Base-by-base conservation (phyloP, 2,888 invertebrate species). In the Drosophila formosana region DNA sequence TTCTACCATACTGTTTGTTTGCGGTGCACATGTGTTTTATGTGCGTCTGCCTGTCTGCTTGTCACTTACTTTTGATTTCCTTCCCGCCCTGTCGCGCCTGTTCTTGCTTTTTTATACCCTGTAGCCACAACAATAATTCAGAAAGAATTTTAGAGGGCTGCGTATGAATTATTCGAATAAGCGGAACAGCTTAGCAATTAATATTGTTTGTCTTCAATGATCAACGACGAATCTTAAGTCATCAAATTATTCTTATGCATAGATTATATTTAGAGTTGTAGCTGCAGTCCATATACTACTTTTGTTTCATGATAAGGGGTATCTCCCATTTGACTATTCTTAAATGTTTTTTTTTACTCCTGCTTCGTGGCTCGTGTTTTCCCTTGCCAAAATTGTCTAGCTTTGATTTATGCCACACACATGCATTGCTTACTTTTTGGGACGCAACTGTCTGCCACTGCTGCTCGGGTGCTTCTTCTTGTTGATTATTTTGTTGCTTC, bases 41-140 rank as follows among this genome's bases (percentile, higher is more conserved):
- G 79, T 83, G 85, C 79, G 83, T 89, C 85, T 82, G 86, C 66
- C 82, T 84, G 84, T 84, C 89, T 72, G 88, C 76, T 73, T 83
- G 83, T 89, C 83, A 89, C 88, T 89, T 84, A 89, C 83, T 88
- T 89, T 83, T 83, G 89, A 89, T 87, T 83, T 83, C 88, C 89
- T 68, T 72, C 72, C 55, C 51, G 71, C 58, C 66, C 64, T 60
- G 58, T 34, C 56, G 30, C 32, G 56, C 55, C 45, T 58, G n/a
- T 23, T 49, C 25, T 63, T 47, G 37, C 34, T 56, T 47, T 68
- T 51, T 9, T 8, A 62, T 66, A 78, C 61, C 64, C 75, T 65
- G 50, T 55, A 32, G n/a, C 11, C 28, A 2, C 23, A 4, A 1
- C 1, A 13, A 8, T 32, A 32, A 3, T 32, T 7, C 32, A 8